A percentile compares a stretch with the other conserved stretches of the same genome.
Evolutionary conservation across 2,888 invertebrate species (phyloP).

Genomic region (Thecophora atra): DNA sequence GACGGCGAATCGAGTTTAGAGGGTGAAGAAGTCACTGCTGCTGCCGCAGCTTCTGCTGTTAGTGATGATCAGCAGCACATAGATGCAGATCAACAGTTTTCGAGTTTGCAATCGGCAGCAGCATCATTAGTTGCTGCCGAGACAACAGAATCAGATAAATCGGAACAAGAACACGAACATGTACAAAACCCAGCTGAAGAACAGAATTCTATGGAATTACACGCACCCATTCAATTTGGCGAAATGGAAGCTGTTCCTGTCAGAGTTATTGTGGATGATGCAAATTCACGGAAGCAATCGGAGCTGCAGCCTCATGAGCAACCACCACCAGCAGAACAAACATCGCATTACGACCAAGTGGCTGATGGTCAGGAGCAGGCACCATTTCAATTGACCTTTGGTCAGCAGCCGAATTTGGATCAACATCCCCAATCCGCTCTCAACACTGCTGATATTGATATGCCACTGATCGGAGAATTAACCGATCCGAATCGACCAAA

Average conservation of each 20-base stretch:
- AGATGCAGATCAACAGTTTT: neutral
- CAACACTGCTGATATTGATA: conserved; percentile 56
- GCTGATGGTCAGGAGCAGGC: conserved; percentile 46
- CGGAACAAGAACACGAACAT: conserved; percentile 31
- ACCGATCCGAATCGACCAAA: conserved; percentile 60
- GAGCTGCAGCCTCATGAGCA: conserved; percentile 53
- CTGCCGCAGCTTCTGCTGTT: conserved; percentile 21
- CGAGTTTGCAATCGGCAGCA: conserved; percentile 25
- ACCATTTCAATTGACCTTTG: conserved; percentile 47
- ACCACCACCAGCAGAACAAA: neutral
- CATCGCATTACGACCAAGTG: conserved; percentile 49
- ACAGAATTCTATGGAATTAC: neutral
- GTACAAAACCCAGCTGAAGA: too few species aligned
- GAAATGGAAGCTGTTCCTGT: conserved; percentile 61
- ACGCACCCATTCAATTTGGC: conserved; percentile 58
- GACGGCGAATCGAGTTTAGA: conserved; percentile 66
- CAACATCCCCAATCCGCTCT: conserved; percentile 40
- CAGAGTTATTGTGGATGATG: conserved; percentile 42
- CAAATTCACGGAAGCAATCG: conserved; percentile 28
- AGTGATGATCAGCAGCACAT: neutral
- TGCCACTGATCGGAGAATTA: conserved; percentile 59
- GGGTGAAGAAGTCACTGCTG: conserved; percentile 38
- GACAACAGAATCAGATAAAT: conserved; percentile 36
- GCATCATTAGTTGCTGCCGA: neutral
- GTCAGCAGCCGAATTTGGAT: conserved; percentile 43